These are phyloP conservation scores for Amiota mariae DNA, from an alignment of 2,888 invertebrate species.

Conservation along the genomic window DNA sequence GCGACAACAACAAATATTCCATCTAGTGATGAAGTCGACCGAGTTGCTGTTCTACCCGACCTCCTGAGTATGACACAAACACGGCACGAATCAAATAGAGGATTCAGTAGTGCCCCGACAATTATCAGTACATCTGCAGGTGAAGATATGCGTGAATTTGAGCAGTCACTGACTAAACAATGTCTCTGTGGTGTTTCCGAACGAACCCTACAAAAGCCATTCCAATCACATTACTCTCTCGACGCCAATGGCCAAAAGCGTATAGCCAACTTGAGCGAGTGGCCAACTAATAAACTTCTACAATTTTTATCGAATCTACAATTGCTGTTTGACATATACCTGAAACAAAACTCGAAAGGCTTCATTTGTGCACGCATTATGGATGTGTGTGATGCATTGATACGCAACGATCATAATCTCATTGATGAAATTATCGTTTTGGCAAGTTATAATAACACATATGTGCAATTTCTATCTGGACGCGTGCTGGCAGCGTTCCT, in stretches of 20 bases:
- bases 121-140: slow-evolving; percentile 44
- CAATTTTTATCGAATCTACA: slow-evolving; percentile 89
- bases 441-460: slow-evolving; percentile 85
- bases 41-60: slow-evolving; percentile 60
- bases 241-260: slow-evolving; percentile 75
- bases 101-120: slow-evolving; percentile 30
- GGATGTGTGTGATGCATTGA: slow-evolving; percentile 85
- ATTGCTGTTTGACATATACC: slow-evolving; percentile 86
- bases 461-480: slow-evolving; percentile 86
- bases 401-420: slow-evolving; percentile 86
- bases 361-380: slow-evolving; percentile 87
- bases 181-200: slow-evolving; percentile 86
- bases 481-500: slow-evolving; percentile 87
- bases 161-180: slow-evolving; percentile 79
- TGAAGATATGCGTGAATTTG: slow-evolving; percentile 72
- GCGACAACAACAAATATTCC: slow-evolving; percentile 30
- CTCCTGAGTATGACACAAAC: slow-evolving; percentile 51
- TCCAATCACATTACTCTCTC: slow-evolving; percentile 77
- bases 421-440: slow-evolving; percentile 88
- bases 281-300: slow-evolving; percentile 80
- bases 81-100: slow-evolving; percentile 30
- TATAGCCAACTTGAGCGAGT: slow-evolving; percentile 77
- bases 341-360: slow-evolving; percentile 88
- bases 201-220: slow-evolving; percentile 80
- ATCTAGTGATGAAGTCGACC: slow-evolving; percentile 69